Percentiles rank a stretch among this genome's conserved stretches.
Evolutionary conservation across 2,113 vertebrate species (phyloP).

Genomic region (Chlorodrepanis virens): DNA sequence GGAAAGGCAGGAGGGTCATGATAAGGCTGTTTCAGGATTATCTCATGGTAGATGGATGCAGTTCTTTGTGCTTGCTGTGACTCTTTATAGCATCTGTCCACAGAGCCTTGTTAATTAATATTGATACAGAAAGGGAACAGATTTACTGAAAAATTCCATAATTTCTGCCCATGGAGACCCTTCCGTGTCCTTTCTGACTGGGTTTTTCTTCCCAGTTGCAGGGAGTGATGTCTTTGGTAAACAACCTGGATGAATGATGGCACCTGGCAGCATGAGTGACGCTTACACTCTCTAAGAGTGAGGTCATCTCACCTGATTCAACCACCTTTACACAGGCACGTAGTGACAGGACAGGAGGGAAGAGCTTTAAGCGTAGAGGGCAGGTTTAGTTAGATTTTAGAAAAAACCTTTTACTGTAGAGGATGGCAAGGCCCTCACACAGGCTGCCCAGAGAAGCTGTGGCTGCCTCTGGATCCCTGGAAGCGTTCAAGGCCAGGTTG

Average conservation of each 20-base stretch:
- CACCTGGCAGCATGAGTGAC: neutral
- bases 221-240: neutral
- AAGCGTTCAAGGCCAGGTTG: neutral
- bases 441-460: neutral
- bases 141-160: neutral
- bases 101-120: neutral
- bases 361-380: neutral
- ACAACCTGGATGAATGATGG: too few relatives aligned
- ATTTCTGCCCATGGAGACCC: neutral
- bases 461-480: neutral
- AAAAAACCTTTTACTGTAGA: neutral
- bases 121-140: neutral
- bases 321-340: rapidly evolving
- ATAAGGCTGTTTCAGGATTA: neutral
- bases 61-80: neutral
- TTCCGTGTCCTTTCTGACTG: neutral
- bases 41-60: neutral
- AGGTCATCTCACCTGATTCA: neutral
- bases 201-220: neutral
- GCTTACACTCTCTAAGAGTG: neutral
- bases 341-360: neutral
- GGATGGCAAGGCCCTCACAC: neutral
- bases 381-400: neutral
- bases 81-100: neutral
- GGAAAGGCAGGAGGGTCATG: neutral